phyloP scores from a whole-genome alignment of 2,113 vertebrate genomes.

The Xiphophorus maculatus region DNA sequence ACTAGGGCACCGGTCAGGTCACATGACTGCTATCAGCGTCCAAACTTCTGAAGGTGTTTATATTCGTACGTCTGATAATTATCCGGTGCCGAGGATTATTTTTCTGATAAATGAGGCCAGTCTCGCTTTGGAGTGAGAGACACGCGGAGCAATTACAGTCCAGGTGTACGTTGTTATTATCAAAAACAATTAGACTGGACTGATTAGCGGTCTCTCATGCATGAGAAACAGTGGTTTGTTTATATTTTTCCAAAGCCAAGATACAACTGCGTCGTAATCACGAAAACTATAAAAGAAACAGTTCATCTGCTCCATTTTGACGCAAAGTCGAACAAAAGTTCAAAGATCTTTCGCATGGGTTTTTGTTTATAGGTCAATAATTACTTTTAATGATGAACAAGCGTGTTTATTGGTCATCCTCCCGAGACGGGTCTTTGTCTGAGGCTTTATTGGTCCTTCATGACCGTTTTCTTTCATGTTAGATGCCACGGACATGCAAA shows the following conservation, averaged over 20 bases:
- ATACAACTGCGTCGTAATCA: constrained; percentile 34
- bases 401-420: constrained; percentile 44
- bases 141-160: constrained; percentile 56
- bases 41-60: constrained; percentile 77
- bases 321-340: constrained; percentile 41
- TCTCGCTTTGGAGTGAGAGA: constrained; percentile 71
- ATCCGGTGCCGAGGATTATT: constrained; percentile 54
- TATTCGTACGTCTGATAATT: constrained; percentile 77
- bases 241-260: constrained; percentile 63
- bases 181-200: constrained; percentile 72
- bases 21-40: constrained; percentile 71
- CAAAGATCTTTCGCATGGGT: constrained; percentile 37
- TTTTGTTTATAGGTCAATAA: constrained; percentile 40
- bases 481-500: neutral
- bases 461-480: constrained; percentile 28
- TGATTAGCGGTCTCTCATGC: constrained; percentile 63
- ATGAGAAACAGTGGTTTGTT: constrained; percentile 53
- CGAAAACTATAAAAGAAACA: constrained; percentile 37
- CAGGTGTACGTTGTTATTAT: constrained; percentile 57
- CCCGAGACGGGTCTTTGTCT: constrained; percentile 36
- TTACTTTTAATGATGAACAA: constrained; percentile 50
- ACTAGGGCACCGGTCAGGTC: constrained; percentile 79
- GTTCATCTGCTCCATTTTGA: constrained; percentile 15
- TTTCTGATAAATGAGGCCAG: constrained; percentile 73
- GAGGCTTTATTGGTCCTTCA: constrained; percentile 22